Evolutionary conservation across 2,797 vertebrate genomes (phyloP), one percentile per base, ranked within the genome.

Genomic region (Amniataba percoides): DNA sequence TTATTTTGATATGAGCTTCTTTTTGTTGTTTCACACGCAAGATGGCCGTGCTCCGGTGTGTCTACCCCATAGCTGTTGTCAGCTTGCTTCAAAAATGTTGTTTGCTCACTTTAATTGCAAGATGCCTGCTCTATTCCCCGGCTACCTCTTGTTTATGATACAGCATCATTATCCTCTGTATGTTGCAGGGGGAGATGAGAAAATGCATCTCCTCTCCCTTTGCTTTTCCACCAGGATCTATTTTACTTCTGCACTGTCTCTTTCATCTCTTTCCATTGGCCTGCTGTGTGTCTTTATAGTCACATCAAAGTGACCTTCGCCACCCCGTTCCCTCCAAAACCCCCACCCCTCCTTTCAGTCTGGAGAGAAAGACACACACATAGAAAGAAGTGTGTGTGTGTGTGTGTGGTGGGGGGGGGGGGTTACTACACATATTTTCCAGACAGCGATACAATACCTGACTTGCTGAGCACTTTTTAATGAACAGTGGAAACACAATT

Each of bases 221-320:
- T 55, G 51, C 63, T 69, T 69, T 60, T 86, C 78, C 80, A 80
- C 85, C 74, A 72, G 84, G 87, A 82, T 85, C 83, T 81, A 83
- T 88, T 90, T 89, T 84, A 82, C 87, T 84, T 79, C 75, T 75
- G 71, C 85, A 85, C 70, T 0, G 53, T 66, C 83, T 63, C 91
- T 92, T 94, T 94, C 90, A 93, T 94, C 88, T 91, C 62, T 27
- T 80, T 91, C 87, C 88, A 83, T 87, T 59, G 89, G 78, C 88
- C 87, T 81, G 84, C 89, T 89, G 88, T 80, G 88, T 49, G 84
- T 87, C 92, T 93, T 91, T 93, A 92, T 86, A 91, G 90, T 82
- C 90, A 90, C 93, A 92, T 94, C 91, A 94, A 93, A 94, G 92
- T 92, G 90, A 92, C 93, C 92, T 92, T 90, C 76, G 71, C 72